A percentile compares a stretch with the other conserved stretches of the same genome.
Conservation (phyloP, 2,113 vertebrate genomes). For the Sceloporus tristichus region DNA sequence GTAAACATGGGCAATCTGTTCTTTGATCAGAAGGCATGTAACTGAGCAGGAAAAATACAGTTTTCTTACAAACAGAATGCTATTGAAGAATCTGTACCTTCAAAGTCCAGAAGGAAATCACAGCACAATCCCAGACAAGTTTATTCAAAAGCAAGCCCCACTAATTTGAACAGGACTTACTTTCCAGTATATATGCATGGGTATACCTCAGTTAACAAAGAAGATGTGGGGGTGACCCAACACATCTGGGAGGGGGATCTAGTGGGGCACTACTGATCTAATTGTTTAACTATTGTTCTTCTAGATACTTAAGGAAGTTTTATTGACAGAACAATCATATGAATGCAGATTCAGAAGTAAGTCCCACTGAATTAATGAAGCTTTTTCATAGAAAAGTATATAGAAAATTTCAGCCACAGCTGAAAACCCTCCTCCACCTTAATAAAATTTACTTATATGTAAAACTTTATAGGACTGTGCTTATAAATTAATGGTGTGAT, state of each 20-base stretch:
- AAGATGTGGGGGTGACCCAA: too few relatives aligned
- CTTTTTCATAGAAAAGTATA: not conserved
- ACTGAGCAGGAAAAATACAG: not conserved
- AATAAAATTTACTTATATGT: not conserved
- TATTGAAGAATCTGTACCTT: not conserved
- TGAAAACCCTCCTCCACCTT: not conserved
- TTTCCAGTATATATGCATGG: not conserved
- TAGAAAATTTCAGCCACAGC: not conserved
- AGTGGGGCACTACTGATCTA: not conserved
- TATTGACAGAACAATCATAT: not conserved
- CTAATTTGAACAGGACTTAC: not conserved
- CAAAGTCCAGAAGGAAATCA: not conserved
- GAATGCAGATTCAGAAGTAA: slow-evolving; percentile 6
- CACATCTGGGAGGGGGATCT: too few relatives aligned
- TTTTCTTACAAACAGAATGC: not conserved
- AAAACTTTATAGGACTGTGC: not conserved
- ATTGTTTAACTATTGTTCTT: not conserved
- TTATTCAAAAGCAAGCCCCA: not conserved
- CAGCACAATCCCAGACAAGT: not conserved
- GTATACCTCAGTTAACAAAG: too few relatives aligned
- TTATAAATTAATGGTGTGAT: not conserved
- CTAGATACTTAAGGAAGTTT: not conserved
- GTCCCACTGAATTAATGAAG: not conserved
- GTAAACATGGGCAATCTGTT: not conserved
- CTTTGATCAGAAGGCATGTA: not conserved